phyloP scores from a whole-genome alignment of 2,113 vertebrate genomes.

The Solea senegalensis region DNA sequence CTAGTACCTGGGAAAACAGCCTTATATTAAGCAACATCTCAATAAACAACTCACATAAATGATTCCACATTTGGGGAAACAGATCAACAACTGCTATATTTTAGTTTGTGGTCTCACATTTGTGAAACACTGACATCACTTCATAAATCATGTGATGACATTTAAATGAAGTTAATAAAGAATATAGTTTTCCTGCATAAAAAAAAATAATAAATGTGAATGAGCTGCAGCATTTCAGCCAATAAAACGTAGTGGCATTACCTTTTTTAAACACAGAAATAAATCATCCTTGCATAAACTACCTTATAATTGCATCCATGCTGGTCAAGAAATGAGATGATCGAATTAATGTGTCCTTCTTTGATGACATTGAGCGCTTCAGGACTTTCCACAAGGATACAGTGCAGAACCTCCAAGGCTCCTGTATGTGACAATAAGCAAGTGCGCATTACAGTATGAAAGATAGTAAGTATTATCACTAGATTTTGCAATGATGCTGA shows the following conservation, averaged over 20 bases:
- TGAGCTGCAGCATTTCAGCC: background rate
- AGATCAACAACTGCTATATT: background rate
- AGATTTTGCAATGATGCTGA: background rate
- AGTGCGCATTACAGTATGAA: background rate
- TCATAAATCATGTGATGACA: background rate
- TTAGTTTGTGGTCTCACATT: background rate
- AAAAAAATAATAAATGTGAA: background rate
- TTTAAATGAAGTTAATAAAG: background rate
- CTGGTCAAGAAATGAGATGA: conserved; percentile 93
- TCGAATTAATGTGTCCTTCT: conserved; percentile 92
- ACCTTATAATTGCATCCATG: conserved; percentile 95
- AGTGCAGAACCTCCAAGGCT: conserved; percentile 94
- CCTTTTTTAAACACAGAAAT: background rate
- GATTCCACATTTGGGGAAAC: background rate
- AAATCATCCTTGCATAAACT: background rate
- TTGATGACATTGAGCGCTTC: conserved; percentile 94
- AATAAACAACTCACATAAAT: conserved; percentile 31
- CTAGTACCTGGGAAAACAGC: conserved; percentile 86
- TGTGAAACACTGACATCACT: background rate
- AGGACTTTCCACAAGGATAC: conserved; percentile 92
- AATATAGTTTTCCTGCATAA: background rate
- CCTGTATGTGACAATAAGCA: conserved; percentile 74
- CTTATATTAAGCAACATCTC: conserved; percentile 26
- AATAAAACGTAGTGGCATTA: background rate
- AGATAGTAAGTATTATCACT: background rate